Conservation (phyloP, 2,888 invertebrate species). For the Torymus tubicola region DNA sequence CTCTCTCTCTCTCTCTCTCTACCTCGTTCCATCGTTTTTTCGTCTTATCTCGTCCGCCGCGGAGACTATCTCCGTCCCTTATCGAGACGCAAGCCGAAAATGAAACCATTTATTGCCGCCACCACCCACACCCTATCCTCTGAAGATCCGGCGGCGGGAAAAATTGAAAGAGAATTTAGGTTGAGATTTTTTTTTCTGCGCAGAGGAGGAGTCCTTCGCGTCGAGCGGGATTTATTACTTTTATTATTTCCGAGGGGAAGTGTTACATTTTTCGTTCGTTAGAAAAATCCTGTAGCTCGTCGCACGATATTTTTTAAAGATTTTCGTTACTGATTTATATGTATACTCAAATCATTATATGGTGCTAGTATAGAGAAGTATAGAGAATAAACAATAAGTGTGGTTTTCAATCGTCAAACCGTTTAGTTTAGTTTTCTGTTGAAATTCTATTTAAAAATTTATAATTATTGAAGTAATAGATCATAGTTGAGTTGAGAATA, state of each 20-base stretch:
- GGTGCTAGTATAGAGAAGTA: too few relatives aligned
- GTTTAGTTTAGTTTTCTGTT: too few relatives aligned
- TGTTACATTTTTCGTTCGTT: not conserved
- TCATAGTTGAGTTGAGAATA: too few relatives aligned
- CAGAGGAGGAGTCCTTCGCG: not conserved
- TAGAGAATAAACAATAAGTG: too few relatives aligned
- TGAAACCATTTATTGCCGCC: slow-evolving; percentile 73
- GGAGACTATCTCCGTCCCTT: not conserved
- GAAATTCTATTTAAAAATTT: too few relatives aligned
- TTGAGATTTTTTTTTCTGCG: slow-evolving; percentile 3
- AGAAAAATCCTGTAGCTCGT: too few relatives aligned
- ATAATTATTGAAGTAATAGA: too few relatives aligned
- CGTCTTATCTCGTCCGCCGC: too few relatives aligned
- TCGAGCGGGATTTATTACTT: not conserved
- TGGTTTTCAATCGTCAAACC: too few relatives aligned
- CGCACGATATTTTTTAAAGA: too few relatives aligned
- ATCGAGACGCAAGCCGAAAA: slow-evolving; percentile 66
- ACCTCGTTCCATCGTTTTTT: slow-evolving; percentile 33
- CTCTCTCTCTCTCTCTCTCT: slow-evolving; percentile 56
- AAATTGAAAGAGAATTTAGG: slow-evolving; percentile 22
- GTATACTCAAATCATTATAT: too few relatives aligned
- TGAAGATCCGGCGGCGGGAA: slow-evolving; percentile 1
- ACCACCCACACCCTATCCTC: slow-evolving; percentile 24
- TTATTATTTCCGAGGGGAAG: not conserved
- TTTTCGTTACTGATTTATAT: too few relatives aligned